phyloP scores from a whole-genome alignment of 2,113 vertebrate genomes.

The Lonchura striata region DNA sequence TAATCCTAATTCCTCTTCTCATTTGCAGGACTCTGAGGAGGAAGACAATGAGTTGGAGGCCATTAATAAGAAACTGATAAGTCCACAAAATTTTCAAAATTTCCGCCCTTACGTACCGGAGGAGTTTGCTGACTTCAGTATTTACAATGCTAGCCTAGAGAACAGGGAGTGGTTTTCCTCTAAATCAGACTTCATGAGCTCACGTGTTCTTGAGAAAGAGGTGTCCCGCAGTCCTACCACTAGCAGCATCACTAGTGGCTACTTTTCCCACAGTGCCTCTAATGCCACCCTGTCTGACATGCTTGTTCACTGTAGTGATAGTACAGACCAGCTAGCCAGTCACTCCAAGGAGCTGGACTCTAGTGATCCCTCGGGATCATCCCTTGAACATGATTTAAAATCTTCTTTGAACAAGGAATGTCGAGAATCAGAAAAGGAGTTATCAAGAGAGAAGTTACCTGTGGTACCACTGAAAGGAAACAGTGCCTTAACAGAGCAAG shows the following conservation, averaged over 20 bases:
- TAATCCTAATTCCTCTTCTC: not conserved
- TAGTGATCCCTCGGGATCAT: conserved; percentile 33
- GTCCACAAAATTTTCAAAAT: conserved; percentile 66
- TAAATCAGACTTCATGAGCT: conserved; percentile 76
- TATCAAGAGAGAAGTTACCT: conserved; percentile 37
- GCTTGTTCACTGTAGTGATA: conserved; percentile 87
- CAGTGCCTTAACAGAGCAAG: conserved; percentile 77
- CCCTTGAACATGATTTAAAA: conserved; percentile 42
- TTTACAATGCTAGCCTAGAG: conserved; percentile 94
- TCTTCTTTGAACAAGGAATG: conserved; percentile 70
- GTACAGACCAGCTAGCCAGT: conserved; percentile 85
- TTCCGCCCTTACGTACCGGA: conserved; percentile 87
- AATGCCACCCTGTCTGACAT: conserved; percentile 92
- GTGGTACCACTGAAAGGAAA: conserved; percentile 66
- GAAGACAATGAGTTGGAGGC: conserved; percentile 74
- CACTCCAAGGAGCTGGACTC: conserved; percentile 69
- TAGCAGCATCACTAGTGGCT: conserved; percentile 97
- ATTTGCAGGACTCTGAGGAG: conserved; percentile 90
- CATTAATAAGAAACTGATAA: conserved; percentile 67
- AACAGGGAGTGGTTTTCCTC: conserved; percentile 80
- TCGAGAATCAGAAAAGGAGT: conserved; percentile 66
- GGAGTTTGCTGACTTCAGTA: conserved; percentile 96
- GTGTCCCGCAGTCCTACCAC: conserved; percentile 91
- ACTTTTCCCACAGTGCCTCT: conserved; percentile 97
- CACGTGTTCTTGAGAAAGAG: conserved; percentile 78